Percentiles rank a stretch among this genome's conserved stretches.
phyloP scores from a whole-genome alignment of 2,888 invertebrate genomes.

The Hipparchia sbordonii region DNA sequence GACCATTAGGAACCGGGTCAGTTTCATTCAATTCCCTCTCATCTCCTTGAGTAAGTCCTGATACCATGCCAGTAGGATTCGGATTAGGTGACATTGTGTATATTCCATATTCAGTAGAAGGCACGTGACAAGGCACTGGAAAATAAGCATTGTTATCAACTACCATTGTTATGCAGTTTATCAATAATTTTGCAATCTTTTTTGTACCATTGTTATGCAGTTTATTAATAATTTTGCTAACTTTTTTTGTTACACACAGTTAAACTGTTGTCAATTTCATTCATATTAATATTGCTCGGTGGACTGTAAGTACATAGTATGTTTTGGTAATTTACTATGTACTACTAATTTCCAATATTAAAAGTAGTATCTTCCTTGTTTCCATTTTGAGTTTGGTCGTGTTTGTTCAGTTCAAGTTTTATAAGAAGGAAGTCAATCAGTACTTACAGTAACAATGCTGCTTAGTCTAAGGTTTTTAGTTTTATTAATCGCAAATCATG shows the following conservation, averaged over 20 bases:
- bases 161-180: background rate
- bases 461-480: background rate
- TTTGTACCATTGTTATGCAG: background rate
- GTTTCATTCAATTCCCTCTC: slow-evolving; percentile 83
- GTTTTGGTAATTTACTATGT: background rate
- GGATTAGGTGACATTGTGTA: slow-evolving; percentile 81
- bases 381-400: too few species aligned
- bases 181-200: too few species aligned
- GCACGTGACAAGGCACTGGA: slow-evolving; percentile 88
- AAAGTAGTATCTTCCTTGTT: too few species aligned
- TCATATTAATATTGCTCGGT: too few species aligned
- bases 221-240: too few species aligned
- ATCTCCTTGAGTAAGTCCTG: slow-evolving; percentile 62
- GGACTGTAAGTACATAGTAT: too few species aligned
- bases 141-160: background rate
- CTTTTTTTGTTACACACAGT: too few species aligned
- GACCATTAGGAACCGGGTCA: slow-evolving; percentile 85
- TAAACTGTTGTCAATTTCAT: too few species aligned
- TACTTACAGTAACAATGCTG: too few species aligned
- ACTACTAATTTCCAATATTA: too few species aligned
- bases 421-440: too few species aligned
- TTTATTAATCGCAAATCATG: slow-evolving; percentile 5
- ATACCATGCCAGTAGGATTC: slow-evolving; percentile 48
- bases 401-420: too few species aligned
- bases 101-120: slow-evolving; percentile 86